Conservation (phyloP, 92 coral and sea anemone species). For the Porites lobata region DNA sequence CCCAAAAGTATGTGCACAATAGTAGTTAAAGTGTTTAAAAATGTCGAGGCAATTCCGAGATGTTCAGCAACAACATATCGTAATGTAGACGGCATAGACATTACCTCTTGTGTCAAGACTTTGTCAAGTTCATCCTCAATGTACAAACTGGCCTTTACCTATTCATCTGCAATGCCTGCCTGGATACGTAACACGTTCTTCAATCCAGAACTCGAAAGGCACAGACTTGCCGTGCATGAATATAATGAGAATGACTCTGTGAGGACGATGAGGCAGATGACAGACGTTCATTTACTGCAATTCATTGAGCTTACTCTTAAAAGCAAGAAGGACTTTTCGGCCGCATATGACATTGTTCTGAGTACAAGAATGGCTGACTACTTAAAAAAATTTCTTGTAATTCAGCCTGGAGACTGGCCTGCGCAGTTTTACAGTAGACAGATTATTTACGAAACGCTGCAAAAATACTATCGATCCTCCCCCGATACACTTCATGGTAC, state of each 20-base stretch:
- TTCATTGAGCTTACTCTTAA: conserved; percentile 46
- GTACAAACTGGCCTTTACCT: conserved; percentile 52
- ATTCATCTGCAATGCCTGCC: conserved; percentile 39
- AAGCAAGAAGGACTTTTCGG: neutral
- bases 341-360: neutral
- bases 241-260: neutral
- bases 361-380: conserved; percentile 40
- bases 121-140: conserved; percentile 25
- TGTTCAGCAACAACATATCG: neutral
- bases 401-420: neutral
- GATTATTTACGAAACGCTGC: neutral
- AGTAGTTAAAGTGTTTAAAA: neutral
- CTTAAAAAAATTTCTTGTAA: neutral
- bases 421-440: conserved; percentile 42
- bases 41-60: neutral
- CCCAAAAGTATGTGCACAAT: conserved; percentile 44
- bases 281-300: neutral
- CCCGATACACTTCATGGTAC: neutral
- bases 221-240: conserved; percentile 11
- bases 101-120: neutral
- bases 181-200: conserved; percentile 46
- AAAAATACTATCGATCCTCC: neutral
- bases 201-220: conserved; percentile 36
- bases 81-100: neutral
- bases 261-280: neutral